Conservation (phyloP, 2,113 vertebrate species). For the Labeo catla region DNA sequence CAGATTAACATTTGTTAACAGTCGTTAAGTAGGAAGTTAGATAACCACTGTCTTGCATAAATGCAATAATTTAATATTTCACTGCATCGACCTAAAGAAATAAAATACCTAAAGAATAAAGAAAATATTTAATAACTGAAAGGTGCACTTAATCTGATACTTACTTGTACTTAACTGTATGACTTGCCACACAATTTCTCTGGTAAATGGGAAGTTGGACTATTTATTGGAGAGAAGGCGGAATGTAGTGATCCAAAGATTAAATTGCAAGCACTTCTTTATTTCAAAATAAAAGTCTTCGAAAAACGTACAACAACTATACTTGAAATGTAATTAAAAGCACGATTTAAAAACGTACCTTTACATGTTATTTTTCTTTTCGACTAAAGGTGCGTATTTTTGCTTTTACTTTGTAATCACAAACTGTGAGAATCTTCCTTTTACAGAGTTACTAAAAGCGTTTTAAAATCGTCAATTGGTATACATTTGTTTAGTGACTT, state of each 20-base stretch:
- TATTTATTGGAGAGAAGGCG: neutral
- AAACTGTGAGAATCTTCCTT: neutral
- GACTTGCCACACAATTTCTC: neutral
- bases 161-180: neutral
- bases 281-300: slow-evolving; percentile 38
- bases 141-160: neutral
- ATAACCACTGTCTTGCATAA: neutral
- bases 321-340: neutral
- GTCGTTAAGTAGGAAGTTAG: neutral
- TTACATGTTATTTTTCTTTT: neutral
- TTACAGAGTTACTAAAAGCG: neutral
- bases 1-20: no score
- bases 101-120: neutral
- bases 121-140: neutral
- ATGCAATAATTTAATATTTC: neutral
- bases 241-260: neutral
- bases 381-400: neutral
- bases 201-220: neutral
- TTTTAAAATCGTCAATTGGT: neutral
- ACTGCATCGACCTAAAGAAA: neutral
- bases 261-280: neutral
- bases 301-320: neutral
- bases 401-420: neutral
- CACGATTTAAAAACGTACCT: neutral
- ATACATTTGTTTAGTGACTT: neutral